Evolutionary conservation across 2,113 vertebrate species (phyloP), one percentile per base, ranked within the genome.

Genomic region (Xiphias gladius): DNA sequence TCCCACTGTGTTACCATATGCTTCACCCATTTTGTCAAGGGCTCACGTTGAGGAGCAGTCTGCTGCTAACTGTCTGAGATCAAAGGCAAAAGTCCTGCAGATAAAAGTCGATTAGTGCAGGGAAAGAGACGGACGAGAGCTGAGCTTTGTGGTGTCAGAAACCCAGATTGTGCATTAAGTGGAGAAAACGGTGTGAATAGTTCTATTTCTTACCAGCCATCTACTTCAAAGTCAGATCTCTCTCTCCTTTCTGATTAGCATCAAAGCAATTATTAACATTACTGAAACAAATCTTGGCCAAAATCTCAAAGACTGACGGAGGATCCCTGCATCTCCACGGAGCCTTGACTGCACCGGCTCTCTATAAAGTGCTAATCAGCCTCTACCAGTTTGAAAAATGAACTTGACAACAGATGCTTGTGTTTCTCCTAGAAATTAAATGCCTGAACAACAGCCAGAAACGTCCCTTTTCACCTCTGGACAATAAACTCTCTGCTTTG

Each of bases 371-470:
- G 39, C 68, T 73, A 58, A 79, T 88, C 64, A 76, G 76, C 71
- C 73, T 76, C 75, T 17, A 70, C 77, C 82, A 72, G 80, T 87
- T 72, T 89, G 82, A 88, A 89, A 89, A 91, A 87, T 90, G 58
- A 86, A 87, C 68, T 79, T 61, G 85, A 91, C 84, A 87, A 89
- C 79, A 88, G 84, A 91, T 88, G 86, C 85, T 79, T 86, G 85
- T 92, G 85, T 94, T 92, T 89, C 79, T 77, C 79, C 63, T 20
- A 70, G 50, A 80, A 85, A 87, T 88, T 57, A 91, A 89, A 88
- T 35, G 48, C 77, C 85, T 93, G 89, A 91, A 92, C 83, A 88
- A 87, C 86, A 89, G 92, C 90, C 91, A 93, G 84, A 86, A 87
- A 78, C 68, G 82, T 90, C 78, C 70, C 66, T 78, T 84, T 68